A percentile compares a stretch with the other conserved stretches of the same genome.
Evolutionary conservation across 1,140 invertebrate genomes (phyloP).

Genomic region (Gryon sp.): DNA sequence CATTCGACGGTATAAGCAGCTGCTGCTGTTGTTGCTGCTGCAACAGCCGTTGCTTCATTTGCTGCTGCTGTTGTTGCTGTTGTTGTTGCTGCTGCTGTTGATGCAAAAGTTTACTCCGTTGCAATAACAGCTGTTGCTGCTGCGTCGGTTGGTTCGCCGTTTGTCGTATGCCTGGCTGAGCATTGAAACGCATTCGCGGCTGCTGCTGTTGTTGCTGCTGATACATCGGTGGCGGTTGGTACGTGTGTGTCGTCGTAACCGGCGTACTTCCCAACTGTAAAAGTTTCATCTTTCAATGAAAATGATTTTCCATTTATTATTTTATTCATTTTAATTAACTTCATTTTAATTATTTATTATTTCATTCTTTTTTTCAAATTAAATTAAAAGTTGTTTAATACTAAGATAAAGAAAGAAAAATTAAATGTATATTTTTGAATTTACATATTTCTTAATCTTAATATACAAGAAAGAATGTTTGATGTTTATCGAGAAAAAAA

Average conservation of each 20-base stretch:
- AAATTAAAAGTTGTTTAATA: not conserved
- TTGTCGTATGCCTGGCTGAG: slow-evolving; percentile 72
- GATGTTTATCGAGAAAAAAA: no score
- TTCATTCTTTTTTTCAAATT: slow-evolving; percentile 3
- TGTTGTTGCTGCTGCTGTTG: slow-evolving; percentile 71
- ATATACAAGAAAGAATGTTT: no score
- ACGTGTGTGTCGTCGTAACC: slow-evolving; percentile 76
- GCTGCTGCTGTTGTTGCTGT: slow-evolving; percentile 75
- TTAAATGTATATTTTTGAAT: no score
- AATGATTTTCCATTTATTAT: no score
- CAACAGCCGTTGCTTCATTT: slow-evolving; percentile 81
- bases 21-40: slow-evolving; percentile 87
- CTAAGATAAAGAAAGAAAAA: not conserved
- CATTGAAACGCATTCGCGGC: slow-evolving; percentile 72
- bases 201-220: slow-evolving; percentile 67
- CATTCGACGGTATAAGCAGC: slow-evolving; percentile 83
- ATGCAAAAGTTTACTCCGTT: slow-evolving; percentile 70
- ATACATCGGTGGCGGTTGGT: slow-evolving; percentile 79
- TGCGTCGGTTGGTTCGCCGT: slow-evolving; percentile 69
- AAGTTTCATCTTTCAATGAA: slow-evolving; percentile 38
- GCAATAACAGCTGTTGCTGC: slow-evolving; percentile 74
- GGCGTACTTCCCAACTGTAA: slow-evolving; percentile 74
- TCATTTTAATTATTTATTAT: not conserved
- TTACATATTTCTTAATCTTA: no score
- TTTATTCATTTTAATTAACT: slow-evolving; percentile 8